Evolutionary conservation across 2,797 vertebrate species (phyloP).

Genomic region (Momotus momota): DNA sequence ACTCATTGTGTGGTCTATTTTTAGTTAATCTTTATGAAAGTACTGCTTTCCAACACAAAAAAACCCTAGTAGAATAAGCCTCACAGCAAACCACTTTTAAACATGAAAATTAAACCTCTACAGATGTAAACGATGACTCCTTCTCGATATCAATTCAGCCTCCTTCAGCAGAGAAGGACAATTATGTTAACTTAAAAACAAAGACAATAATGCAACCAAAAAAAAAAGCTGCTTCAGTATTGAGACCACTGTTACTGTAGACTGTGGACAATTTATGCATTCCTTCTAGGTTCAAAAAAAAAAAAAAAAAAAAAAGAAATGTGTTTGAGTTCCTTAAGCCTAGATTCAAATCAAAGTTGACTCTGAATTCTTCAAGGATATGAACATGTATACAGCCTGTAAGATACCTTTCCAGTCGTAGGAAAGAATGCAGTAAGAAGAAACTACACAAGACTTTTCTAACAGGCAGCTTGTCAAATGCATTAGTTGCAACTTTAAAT

Average conservation of each 20-base stretch:
- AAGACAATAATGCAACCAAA: background rate
- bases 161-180: background rate
- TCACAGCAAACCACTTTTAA: background rate
- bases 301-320: background rate
- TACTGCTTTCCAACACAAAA: background rate
- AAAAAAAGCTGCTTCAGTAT: background rate
- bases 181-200: background rate
- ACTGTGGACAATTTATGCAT: background rate
- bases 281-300: background rate
- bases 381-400: background rate
- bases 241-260: background rate
- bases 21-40: background rate
- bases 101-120: background rate
- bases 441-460: background rate
- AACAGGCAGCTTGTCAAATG: background rate
- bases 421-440: background rate
- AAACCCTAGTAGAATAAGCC: background rate
- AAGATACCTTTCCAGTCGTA: background rate
- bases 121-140: background rate
- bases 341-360: background rate
- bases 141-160: background rate
- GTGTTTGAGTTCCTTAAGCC: background rate
- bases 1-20: background rate
- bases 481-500: background rate
- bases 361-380: background rate